Conservation (phyloP, 1,140 invertebrate genomes). For the Hydropsyche tenuis region DNA sequence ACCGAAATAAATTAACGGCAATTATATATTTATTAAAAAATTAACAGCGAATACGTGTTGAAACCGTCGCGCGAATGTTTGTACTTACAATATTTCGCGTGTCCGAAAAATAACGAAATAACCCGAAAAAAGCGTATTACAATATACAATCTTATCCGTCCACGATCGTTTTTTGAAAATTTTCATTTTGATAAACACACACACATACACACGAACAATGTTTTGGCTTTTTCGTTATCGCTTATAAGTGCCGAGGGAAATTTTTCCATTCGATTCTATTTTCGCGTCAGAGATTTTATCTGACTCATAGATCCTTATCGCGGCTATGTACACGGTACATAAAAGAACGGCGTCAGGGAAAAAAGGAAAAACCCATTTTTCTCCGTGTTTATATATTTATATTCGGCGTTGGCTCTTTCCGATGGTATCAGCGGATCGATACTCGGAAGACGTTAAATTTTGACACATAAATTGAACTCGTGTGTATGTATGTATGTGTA, state of each 20-base stretch:
- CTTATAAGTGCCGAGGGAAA: not conserved
- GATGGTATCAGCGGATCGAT: not conserved
- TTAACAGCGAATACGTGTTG: no score
- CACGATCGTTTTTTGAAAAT: slow-evolving; percentile 7
- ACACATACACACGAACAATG: no score
- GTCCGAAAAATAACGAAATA: no score
- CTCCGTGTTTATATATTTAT: not conserved
- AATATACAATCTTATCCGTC: slow-evolving; percentile 1
- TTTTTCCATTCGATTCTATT: slow-evolving; percentile 18
- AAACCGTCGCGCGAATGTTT: no score
- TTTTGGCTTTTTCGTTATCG: no score
- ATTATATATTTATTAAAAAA: slow-evolving; percentile 21
- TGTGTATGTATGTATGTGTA: not conserved
- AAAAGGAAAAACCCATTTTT: not conserved
- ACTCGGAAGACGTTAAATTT: not conserved
- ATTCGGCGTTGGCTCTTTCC: not conserved
- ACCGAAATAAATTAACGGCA: slow-evolving; percentile 6
- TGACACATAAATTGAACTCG: slow-evolving; percentile 27
- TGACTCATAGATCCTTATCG: slow-evolving; percentile 2
- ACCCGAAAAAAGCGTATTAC: no score
- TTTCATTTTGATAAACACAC: slow-evolving; percentile 12
- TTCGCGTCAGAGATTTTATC: slow-evolving; percentile 15
- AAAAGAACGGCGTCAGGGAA: not conserved
- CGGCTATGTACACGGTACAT: not conserved
- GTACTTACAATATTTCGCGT: no score